Evolutionary conservation across 2,888 invertebrate genomes (phyloP), one percentile per base, ranked within the genome.

Genomic region (Thereva nobilitata): DNA sequence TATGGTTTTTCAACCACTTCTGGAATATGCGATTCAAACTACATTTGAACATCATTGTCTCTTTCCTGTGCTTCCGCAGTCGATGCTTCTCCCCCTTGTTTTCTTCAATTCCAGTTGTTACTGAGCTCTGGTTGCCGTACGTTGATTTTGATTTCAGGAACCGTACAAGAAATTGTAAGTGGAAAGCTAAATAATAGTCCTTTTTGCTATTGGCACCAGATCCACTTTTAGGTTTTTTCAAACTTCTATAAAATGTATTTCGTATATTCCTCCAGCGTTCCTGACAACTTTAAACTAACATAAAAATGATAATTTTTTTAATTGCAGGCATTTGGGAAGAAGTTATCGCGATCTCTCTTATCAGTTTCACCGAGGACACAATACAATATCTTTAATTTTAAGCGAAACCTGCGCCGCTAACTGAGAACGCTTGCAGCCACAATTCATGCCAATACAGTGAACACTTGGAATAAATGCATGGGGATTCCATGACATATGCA

Each of bases 191-290:
- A 45, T 45, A 45, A 45, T 45, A 45, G 4, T 45, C 45, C 45
- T 5, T 45, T 45, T 45, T 45, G 45, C 45, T 45, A 4, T 45
- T 45, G n/a, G 45, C 45, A 6, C 45, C 45, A 45, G 45, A 45
- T 7, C 45, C 45, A 45, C 45, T 45, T 45, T 45, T 45, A 45
- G 45, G 45, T 6, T 45, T 45, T 9, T 45, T 45, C 45, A 45
- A 45, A 10, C 45, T 45, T 45, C n/a, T 45, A 45, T 9, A 45
- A 45, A 9, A 9, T 9, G 45, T 45, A 45, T 45, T 45, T 7
- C 45, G 45, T 45, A 45, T 45, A 45, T 45, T 45, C n/a, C 45
- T 45, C 45, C 45, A 45, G 5, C 45, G 45, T 9, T 45, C 45
- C 45, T 45, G 45, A 10, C 45, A 45, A 45, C 4, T 45, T 9